These are phyloP conservation scores for Orthosia gracilis DNA, from an alignment of 2,888 invertebrate species.

Conservation along the genomic window DNA sequence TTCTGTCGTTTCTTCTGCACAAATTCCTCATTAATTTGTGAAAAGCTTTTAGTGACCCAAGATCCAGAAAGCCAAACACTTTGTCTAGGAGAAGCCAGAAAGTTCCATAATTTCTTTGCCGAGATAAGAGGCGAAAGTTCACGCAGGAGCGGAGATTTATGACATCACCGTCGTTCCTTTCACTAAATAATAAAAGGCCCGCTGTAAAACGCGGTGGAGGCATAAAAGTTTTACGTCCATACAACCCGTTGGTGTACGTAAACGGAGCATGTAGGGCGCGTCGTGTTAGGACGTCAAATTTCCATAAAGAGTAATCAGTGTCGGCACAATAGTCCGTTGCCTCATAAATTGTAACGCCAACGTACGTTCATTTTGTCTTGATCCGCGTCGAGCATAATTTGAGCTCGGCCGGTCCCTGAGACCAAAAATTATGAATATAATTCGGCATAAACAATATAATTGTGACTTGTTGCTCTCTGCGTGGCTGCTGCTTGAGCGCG, in stretches of 20 bases:
- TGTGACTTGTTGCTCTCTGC: conserved; percentile 67
- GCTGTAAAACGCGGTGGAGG: conserved; percentile 90
- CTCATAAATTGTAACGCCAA: conserved; percentile 84
- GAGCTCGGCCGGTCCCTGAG: conserved; percentile 53
- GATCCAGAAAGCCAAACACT: conserved; percentile 89
- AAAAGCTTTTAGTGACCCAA: conserved; percentile 87
- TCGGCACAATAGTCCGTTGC: conserved; percentile 83
- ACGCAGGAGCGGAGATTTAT: conserved; percentile 91
- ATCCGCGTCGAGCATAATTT: conserved; percentile 64
- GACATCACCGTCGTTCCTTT: conserved; percentile 91
- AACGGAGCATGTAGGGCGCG: conserved; percentile 82
- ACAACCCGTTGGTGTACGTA: conserved; percentile 89
- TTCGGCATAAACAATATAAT: conserved; percentile 63
- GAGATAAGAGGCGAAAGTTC: conserved; percentile 91
- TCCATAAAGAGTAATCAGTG: conserved; percentile 90
- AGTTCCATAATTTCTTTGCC: conserved; percentile 91
- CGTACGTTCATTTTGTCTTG: conserved; percentile 76
- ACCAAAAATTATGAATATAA: conserved; percentile 67
- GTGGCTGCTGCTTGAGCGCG: conserved; percentile 53
- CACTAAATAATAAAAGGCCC: conserved; percentile 91
- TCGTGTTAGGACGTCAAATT: conserved; percentile 85
- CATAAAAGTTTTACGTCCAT: conserved; percentile 91
- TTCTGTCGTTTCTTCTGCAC: conserved; percentile 72
- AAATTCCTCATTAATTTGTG: conserved; percentile 84
- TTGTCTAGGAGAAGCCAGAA: conserved; percentile 90